Base-by-base conservation (phyloP, 2,113 vertebrate genomes). In the Donacobius atricapilla region DNA sequence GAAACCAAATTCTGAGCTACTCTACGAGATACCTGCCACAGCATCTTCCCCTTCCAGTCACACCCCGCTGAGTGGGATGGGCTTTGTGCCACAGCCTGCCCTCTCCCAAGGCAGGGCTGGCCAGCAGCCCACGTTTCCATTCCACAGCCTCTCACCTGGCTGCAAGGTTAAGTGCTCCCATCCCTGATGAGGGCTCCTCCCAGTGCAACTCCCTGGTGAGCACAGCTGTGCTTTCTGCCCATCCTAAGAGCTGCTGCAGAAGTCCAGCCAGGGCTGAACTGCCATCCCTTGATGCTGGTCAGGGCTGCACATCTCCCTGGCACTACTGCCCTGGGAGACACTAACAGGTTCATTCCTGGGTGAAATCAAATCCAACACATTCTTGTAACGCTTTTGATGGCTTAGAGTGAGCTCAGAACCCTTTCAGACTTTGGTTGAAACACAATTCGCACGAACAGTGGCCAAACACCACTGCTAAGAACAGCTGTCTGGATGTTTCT, bases 381-480 rank as follows among this genome's bases (percentile, higher is more conserved):
- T 53, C 53, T 35, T 69, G 15, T 70, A 23, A 45, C 1, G 4
- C 4, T 42, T 63, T 25, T 5, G 4, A 44, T 1, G 4, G 51
- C 42, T 87, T n/a, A 61, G 6, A 10, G 27, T 20, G 35, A 70
- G 30, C 47, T n/a, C 42, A 83, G 57, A 51, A 65, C 7, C 21
- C 25, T 56, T 83, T n/a, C 54, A 89, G 63, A 35, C 28, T 66
- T 33, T 22, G 44, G 25, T 20, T 20, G 9, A 12, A 79, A 63
- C 28, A 16, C 0, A 0, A 47, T 2, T 11, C 35, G 27, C 57
- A 76, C 27, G 21, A 65, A 44, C 7, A 83, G 44, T 15, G 13
- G 17, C 53, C 44, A 54, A 66, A 83, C 9, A 37, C 6, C 27
- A 18, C 4, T 71, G 44, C 51, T 33, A 75, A n/a, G 63, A n/a